These are phyloP conservation scores for Peromyscus melanophrys DNA, from an alignment of 2,797 vertebrate species.

Conservation along the genomic window DNA sequence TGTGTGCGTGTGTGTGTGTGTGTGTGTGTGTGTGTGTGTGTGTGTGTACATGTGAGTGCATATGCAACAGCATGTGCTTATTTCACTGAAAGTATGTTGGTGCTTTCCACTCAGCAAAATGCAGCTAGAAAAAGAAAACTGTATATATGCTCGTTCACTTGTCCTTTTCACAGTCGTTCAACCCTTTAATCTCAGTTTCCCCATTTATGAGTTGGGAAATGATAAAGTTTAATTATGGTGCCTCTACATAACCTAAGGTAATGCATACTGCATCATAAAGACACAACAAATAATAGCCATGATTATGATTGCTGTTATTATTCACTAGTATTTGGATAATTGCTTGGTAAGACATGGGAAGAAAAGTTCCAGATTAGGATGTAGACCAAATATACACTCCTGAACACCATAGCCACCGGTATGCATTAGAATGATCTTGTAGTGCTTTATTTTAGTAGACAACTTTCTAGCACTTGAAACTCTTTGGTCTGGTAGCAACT, in stretches of 20 bases:
- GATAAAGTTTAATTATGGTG: neutral
- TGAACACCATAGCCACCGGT: neutral
- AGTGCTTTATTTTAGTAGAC: neutral
- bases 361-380: neutral
- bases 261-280: neutral
- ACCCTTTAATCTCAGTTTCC: neutral
- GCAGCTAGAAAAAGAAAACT: neutral
- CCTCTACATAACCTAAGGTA: neutral
- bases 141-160: neutral
- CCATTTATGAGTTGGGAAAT: neutral
- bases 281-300: neutral
- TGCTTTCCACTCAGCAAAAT: neutral
- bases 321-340: neutral
- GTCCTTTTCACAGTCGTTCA: neutral
- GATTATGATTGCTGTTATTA: neutral
- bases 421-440: neutral
- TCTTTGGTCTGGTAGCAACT: neutral
- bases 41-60: neutral
- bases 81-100: neutral
- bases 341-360: neutral
- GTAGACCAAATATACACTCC: neutral
- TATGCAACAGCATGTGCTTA: neutral
- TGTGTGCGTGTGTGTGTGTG: fast-evolving
- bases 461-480: neutral
- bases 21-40: neutral